phyloP scores from a whole-genome alignment of 2,888 invertebrate species.

The Allolobophora icterica region DNA sequence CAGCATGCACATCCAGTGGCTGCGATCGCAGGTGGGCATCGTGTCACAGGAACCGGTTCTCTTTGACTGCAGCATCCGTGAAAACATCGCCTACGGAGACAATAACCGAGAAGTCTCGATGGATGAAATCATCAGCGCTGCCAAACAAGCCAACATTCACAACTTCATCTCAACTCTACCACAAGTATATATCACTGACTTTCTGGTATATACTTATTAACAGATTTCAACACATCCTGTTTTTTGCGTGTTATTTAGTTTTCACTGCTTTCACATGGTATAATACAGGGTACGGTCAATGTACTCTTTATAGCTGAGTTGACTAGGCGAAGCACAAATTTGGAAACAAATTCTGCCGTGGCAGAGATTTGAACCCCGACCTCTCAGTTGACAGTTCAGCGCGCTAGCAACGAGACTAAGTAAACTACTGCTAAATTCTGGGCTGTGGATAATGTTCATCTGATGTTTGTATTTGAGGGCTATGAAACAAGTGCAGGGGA shows the following conservation, averaged over 20 bases:
- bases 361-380: too few relatives aligned
- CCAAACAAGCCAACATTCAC: constrained; percentile 50
- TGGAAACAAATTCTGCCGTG: too few relatives aligned
- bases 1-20: constrained; percentile 65
- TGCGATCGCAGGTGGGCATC: constrained; percentile 82
- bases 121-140: constrained; percentile 50
- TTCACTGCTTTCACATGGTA: too few relatives aligned
- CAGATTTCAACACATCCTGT: too few relatives aligned
- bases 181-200: constrained; percentile 32
- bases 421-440: too few relatives aligned
- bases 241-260: too few relatives aligned
- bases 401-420: too few relatives aligned
- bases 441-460: not conserved
- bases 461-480: constrained; percentile 37
- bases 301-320: too few relatives aligned
- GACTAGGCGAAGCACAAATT: too few relatives aligned
- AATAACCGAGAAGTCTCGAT: constrained; percentile 48
- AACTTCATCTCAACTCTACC: constrained; percentile 49
- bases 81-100: constrained; percentile 52
- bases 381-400: too few relatives aligned
- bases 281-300: too few relatives aligned
- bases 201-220: too few relatives aligned
- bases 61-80: constrained; percentile 78
- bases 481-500: constrained; percentile 51
- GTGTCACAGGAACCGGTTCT: constrained; percentile 91